phyloP scores from a whole-genome alignment of 1,140 invertebrate genomes.

The Meteorus sp. region DNA sequence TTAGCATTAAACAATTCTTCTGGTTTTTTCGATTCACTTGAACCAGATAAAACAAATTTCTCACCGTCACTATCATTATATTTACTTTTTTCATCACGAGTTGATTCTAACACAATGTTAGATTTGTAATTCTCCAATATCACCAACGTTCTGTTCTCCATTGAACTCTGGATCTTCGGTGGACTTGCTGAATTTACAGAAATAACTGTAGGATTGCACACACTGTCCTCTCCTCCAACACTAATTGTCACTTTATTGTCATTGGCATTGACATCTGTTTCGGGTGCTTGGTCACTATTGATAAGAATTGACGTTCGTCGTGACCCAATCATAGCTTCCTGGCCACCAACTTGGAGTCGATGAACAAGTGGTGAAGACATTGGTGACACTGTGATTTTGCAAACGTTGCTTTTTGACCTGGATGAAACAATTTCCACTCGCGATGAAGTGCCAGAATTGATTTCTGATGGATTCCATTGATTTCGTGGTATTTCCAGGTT shows the following conservation, averaged over 20 bases:
- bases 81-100: conserved; percentile 26
- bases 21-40: not conserved
- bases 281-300: conserved; percentile 70
- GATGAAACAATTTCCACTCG: conserved; percentile 44
- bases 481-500: conserved; percentile 15
- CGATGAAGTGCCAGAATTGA: conserved; percentile 34
- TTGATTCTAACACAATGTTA: conserved; percentile 51
- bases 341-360: conserved; percentile 62
- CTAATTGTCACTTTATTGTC: conserved; percentile 57
- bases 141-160: conserved; percentile 53
- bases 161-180: conserved; percentile 39
- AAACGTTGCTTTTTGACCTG: conserved; percentile 44
- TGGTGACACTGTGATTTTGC: conserved; percentile 55
- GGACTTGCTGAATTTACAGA: conserved; percentile 47
- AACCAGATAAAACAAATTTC: not conserved
- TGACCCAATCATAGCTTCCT: conserved; percentile 39
- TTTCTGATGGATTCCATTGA: conserved; percentile 33
- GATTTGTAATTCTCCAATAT: conserved; percentile 55
- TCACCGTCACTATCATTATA: not conserved
- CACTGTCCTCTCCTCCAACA: conserved; percentile 51
- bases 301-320: conserved; percentile 76
- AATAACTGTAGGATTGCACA: conserved; percentile 56
- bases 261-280: conserved; percentile 58
- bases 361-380: conserved; percentile 58
- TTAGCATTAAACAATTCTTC: not conserved